Evolutionary conservation across 1,140 invertebrate genomes (phyloP).

Genomic region (Saxidomus purpurata): DNA sequence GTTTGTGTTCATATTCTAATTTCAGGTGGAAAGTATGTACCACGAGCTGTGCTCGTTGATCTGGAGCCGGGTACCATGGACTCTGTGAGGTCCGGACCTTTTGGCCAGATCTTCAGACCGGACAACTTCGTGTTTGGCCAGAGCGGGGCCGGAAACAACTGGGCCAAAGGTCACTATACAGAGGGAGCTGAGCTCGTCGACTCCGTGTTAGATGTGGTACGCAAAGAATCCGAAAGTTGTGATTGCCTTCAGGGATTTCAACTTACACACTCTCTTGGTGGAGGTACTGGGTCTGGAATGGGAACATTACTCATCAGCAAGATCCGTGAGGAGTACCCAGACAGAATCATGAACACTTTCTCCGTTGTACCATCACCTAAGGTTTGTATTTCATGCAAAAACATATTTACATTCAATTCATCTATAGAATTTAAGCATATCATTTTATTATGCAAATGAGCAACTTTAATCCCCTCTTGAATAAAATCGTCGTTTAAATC

Average conservation of each 20-base stretch:
- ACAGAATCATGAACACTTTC: slow-evolving; percentile 97
- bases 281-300: slow-evolving; percentile 86
- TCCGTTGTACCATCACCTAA: slow-evolving; percentile 96
- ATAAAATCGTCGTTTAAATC: too few relatives aligned
- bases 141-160: slow-evolving; percentile 93
- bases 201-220: slow-evolving; percentile 92
- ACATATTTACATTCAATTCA: too few relatives aligned
- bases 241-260: slow-evolving; percentile 93
- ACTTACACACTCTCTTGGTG: slow-evolving; percentile 92
- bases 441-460: too few relatives aligned
- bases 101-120: slow-evolving; percentile 93
- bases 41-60: slow-evolving; percentile 96
- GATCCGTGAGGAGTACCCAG: slow-evolving; percentile 90
- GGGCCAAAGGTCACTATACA: slow-evolving; percentile 97
- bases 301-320: slow-evolving; percentile 88
- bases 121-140: slow-evolving; percentile 90
- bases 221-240: slow-evolving; percentile 94
- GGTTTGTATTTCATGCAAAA: slow-evolving; percentile 87
- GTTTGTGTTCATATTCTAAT: neutral
- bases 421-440: too few relatives aligned
- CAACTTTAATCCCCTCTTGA: too few relatives aligned
- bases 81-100: slow-evolving; percentile 95
- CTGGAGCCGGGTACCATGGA: slow-evolving; percentile 98
- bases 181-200: slow-evolving; percentile 96
- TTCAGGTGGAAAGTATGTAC: slow-evolving; percentile 94